A percentile compares a stretch with the other conserved stretches of the same genome.
Evolutionary conservation across 2,797 vertebrate species (phyloP).

Genomic region (Eulemur rubriventer): DNA sequence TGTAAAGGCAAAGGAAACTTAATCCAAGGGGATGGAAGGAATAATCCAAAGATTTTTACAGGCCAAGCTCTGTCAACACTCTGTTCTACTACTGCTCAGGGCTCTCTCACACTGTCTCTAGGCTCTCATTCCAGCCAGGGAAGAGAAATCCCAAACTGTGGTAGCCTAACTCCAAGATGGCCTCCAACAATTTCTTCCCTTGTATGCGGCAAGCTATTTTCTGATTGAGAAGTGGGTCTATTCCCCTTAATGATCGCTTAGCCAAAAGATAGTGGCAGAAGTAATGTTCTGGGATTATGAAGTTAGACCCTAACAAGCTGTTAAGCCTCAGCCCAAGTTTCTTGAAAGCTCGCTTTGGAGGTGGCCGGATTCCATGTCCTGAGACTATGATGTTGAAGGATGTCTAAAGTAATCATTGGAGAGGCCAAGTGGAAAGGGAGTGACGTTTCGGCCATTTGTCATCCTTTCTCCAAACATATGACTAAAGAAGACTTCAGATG

Average conservation of each 20-base stretch:
- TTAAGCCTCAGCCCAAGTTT: background rate
- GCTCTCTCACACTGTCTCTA: background rate
- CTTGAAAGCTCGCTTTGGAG: background rate
- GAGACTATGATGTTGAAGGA: background rate
- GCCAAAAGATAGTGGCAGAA: background rate
- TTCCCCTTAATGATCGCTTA: background rate
- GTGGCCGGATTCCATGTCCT: background rate
- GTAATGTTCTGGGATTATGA: background rate
- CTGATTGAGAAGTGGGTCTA: background rate
- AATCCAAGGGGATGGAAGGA: background rate
- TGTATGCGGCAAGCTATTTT: background rate
- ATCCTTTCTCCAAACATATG: background rate
- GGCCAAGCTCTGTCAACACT: background rate
- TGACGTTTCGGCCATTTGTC: background rate
- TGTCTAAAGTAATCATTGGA: background rate
- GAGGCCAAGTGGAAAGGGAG: background rate
- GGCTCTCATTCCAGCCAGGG: background rate
- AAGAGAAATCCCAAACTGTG: background rate
- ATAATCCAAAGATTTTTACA: background rate
- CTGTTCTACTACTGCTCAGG: background rate
- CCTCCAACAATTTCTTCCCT: background rate
- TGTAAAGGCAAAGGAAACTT: background rate
- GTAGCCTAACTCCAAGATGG: background rate
- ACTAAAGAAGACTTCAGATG: background rate
- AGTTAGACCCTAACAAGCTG: background rate